Base-by-base conservation (phyloP, 2,888 invertebrate species). In the Ichneumon xanthorius region DNA sequence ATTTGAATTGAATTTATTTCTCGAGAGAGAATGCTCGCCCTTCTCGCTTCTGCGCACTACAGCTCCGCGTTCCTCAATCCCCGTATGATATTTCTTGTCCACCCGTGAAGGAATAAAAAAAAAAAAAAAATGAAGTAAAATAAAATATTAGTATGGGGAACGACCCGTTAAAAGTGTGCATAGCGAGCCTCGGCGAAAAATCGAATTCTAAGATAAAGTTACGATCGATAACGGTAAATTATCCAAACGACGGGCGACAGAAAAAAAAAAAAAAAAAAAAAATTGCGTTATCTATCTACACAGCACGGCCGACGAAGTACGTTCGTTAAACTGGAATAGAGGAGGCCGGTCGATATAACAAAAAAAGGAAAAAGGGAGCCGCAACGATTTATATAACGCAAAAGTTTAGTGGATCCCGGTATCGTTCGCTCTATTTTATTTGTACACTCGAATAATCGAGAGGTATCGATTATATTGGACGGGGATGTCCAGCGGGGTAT, bases 1-100 rank as follows among this genome's bases (percentile, higher is more conserved):
- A 81, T 86, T 86, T 76, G 53, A 80, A 84, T 84, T 82, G 81
- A 86, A 84, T 86, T 82, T 82, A 82, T 86, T 86, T 58, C 70
- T 33, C 67, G 37, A 76, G 72, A 78, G 77, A 73, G 73, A 83
- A 61, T 40, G 67, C 72, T 48, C 80, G 70, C 55, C 55, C 55
- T 50, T 84, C 22, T 70, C 63, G 6, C 22, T 45, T 45, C 40
- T 68, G 37, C 33, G 11, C 37, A n/a, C 33, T 67, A 22, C 19
- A 48, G 1, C n/a, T 37, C 19, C 7, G n/a, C 3, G 22, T 19
- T 40, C 45, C 26, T 26, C 45, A 14, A 26, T 4, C 22, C 26
- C 63, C 40, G 14, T 45, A 40, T 33, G 37, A 45, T 48, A 16
- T 45, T 50, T 48, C 19, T 68, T 16, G 14, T 33, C 40, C n/a